Conservation (phyloP, 2,113 vertebrate genomes). For the Grammomys surdaster region DNA sequence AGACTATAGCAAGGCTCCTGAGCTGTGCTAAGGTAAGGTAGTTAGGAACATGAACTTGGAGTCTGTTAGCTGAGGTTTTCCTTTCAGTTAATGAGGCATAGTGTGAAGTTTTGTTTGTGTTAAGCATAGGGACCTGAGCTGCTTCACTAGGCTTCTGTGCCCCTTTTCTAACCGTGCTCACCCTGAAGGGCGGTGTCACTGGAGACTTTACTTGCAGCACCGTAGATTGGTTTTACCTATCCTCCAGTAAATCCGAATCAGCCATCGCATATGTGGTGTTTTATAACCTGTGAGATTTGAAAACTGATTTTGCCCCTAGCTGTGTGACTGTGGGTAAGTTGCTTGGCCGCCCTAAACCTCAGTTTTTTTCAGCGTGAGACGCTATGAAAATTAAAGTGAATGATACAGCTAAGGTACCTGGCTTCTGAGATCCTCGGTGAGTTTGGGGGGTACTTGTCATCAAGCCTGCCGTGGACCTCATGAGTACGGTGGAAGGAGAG, state of each 20-base stretch:
- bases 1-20: not conserved
- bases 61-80: not conserved
- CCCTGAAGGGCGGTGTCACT: not conserved
- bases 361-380: slow-evolving; percentile 44
- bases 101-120: not conserved
- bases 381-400: slow-evolving; percentile 14
- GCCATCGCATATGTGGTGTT: not conserved
- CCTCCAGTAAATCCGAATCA: not conserved
- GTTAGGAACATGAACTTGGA: slow-evolving; percentile 41
- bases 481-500: not conserved
- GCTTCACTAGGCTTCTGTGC: not conserved
- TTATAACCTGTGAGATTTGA: slow-evolving; percentile 47
- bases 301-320: slow-evolving; percentile 21
- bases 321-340: not conserved
- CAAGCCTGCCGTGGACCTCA: not conserved
- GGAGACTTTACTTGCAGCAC: not conserved
- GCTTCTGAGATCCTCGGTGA: not conserved
- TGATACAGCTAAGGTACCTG: not conserved
- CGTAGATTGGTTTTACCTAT: not conserved
- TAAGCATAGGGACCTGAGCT: not conserved
- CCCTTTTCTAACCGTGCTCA: not conserved
- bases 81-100: not conserved
- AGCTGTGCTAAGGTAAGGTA: not conserved
- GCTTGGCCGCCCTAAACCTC: not conserved
- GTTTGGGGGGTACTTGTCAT: not conserved